Evolutionary conservation across 2,113 vertebrate genomes (phyloP), one percentile per base, ranked within the genome.

Genomic region (Phainopepla nitens): DNA sequence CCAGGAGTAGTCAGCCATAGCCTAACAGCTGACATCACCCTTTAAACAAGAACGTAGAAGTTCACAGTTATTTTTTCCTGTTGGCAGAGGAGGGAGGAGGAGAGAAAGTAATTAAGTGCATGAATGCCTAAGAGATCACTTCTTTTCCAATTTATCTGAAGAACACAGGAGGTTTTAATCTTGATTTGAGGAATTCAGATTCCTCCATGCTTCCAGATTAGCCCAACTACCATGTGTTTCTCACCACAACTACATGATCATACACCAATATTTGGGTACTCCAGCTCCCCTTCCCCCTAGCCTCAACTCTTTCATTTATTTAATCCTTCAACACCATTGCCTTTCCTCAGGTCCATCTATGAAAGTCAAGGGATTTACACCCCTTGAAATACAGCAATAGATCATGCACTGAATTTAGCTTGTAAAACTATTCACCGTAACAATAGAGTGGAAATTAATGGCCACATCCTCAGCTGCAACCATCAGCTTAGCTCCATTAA

Each of bases 381-480:
- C 36, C 51, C 66, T 72, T 71, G 91, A 94, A 94, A 36, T 27
- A 57, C n/a, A 89, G 61, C 60, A 89, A 87, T 78, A 89, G 78
- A 91, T 94, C 84, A 87, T 11, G 45, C 42, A 45, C 66, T 14
- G 66, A 89, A 71, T 93, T 87, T 85, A 96, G 70, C 60, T 93
- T 89, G 64, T 68, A 96, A 96, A 93, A 71, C 76, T 60, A 83
- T 70, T 93, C 71, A 70, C 56, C 41, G 51, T 75, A 94, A 89
- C 82, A 86, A 92, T 23, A 71, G 79, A 90, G 82, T 73, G 68
- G 85, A 96, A 90, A 94, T 90, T 93, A 94, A 89, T 36, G 85
- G 75, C 71, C 87, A 86, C 82, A 86, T 94, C 76, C 85, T 97
- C 95, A 96, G 94, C 90, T 92, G 82, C 86, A 92, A 49, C 76